Evolutionary conservation across 64 coral and sea anemone species (phyloP), one percentile per base, ranked within the genome.

Genomic region (Montipora foliosa): DNA sequence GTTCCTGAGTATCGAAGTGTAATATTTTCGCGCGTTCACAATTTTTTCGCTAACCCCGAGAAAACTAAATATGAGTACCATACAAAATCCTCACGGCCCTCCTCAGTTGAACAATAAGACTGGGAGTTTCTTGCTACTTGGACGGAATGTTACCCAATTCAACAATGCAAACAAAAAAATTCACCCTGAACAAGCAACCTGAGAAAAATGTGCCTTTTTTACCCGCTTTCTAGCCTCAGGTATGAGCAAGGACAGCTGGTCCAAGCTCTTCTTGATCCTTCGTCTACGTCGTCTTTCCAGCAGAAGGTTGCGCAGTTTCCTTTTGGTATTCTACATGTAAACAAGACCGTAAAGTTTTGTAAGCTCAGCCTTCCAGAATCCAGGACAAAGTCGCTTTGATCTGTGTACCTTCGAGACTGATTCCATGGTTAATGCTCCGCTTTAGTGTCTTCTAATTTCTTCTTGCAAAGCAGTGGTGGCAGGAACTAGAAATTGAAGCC

Each of bases 221-320:
- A 86, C 82, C 82, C 46, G 82, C 21, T 72, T 70, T 71, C 46
- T 67, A 22, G 82, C 82, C 8, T 86, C 82, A 24, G 82, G 82
- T 47, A 86, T 22, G 49, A 86, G 66, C 44, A 17, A 22, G 19
- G 82, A 8, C 0, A 86, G 82, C 19, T 86, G 64, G 0, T 86
- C 64, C 8, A 86, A 49, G n/a, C 82, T 86, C 49, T 86, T 72
- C 82, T 86, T 86, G 14, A 86, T 86, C 46, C n/a, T 70, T 6
- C 47, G 19, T 12, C 82, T 86, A 7, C 82, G 62, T 11, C 8
- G 62, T 86, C 46, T 86, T 20, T 86, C 66, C 1, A 71, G 8
- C 4, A 12, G 5, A 8, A 21, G 60, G 44, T 84, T 84, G 25
- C 8, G 24, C 44, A n/a, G 8, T 59, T 16, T 84, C 48, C 14